Percentiles rank a stretch among this genome's conserved stretches.
These are phyloP conservation scores for Chironomus tentans DNA, from an alignment of 2,888 invertebrate species.

Conservation along the genomic window DNA sequence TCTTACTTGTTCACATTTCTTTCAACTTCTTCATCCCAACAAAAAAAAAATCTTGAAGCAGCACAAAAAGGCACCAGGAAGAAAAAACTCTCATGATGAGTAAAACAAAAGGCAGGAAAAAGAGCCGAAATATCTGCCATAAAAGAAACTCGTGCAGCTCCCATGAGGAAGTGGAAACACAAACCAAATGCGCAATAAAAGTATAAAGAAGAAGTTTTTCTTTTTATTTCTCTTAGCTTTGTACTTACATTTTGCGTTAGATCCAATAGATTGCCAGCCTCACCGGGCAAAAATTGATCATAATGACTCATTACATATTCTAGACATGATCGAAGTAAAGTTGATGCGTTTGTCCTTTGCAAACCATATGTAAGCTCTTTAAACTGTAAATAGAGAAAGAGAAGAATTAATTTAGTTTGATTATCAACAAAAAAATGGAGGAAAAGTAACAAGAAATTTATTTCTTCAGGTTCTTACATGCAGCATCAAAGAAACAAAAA, in stretches of 20 bases:
- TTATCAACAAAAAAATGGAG: not conserved
- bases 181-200: not conserved
- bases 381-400: slow-evolving; percentile 31
- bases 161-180: not conserved
- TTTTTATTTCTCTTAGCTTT: not conserved
- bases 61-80: no score
- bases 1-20: no score
- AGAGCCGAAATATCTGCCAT: not conserved
- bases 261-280: slow-evolving; percentile 40
- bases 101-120: no score
- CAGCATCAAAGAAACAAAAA: no score
- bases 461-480: no score
- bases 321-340: slow-evolving; percentile 39
- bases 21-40: no score
- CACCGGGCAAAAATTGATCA: slow-evolving; percentile 40
- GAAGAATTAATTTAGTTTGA: not conserved
- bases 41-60: no score
- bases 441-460: not conserved
- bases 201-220: not conserved
- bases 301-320: slow-evolving; percentile 37
- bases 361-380: slow-evolving; percentile 39
- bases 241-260: slow-evolving; percentile 39
- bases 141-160: not conserved
- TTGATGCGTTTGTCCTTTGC: slow-evolving; percentile 41
- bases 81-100: no score